phyloP scores from a whole-genome alignment of 2,888 invertebrate species.

The Aleiodes alternator region DNA sequence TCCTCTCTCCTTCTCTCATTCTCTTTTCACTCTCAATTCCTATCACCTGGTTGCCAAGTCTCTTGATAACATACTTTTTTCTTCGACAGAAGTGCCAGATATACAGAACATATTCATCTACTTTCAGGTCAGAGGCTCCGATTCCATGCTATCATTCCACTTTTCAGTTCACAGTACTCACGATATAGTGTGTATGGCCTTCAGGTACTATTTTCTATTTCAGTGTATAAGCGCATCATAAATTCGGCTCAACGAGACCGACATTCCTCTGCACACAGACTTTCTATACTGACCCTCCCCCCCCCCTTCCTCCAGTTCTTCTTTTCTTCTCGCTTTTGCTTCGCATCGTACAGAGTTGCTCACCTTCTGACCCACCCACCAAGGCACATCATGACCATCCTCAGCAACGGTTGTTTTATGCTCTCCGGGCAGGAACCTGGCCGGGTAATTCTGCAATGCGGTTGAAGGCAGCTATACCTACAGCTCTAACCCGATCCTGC shows the following conservation, averaged over 20 bases:
- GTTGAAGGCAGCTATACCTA: constrained; percentile 63
- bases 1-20: no score
- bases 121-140: constrained; percentile 2
- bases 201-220: constrained; percentile 66
- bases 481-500: constrained; percentile 29
- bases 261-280: constrained; percentile 54
- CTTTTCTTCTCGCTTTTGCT: constrained; percentile 15
- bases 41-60: constrained; percentile 15
- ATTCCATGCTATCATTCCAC: constrained; percentile 46
- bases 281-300: constrained; percentile 45
- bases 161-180: neutral
- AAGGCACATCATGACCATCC: constrained; percentile 53
- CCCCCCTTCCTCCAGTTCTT: constrained; percentile 25
- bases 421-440: constrained; percentile 68
- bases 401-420: constrained; percentile 69
- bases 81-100: neutral
- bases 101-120: neutral
- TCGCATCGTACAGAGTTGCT: constrained; percentile 13
- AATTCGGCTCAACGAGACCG: constrained; percentile 62
- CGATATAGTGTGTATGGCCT: constrained; percentile 6
- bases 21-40: neutral
- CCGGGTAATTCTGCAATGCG: constrained; percentile 74
- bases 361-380: constrained; percentile 30
- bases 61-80: neutral
- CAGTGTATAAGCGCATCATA: constrained; percentile 69